A percentile compares a stretch with the other conserved stretches of the same genome.
Conservation (phyloP, 2,888 invertebrate species). For the Orthosia gracilis region DNA sequence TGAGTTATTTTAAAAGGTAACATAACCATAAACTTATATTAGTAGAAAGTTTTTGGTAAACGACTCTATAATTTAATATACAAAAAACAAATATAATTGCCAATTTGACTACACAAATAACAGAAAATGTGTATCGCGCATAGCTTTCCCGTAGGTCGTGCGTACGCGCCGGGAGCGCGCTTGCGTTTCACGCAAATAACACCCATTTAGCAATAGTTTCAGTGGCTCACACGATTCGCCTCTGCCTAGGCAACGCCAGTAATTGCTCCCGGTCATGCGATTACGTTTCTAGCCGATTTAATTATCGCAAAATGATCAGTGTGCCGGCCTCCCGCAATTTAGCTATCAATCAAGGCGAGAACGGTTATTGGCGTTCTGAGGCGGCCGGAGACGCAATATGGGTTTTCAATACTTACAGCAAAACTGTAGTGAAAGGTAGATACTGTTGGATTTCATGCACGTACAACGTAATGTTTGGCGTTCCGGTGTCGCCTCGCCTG, state of each 20-base stretch:
- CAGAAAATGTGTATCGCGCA: slow-evolving; percentile 22
- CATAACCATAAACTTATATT: not conserved
- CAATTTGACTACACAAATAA: slow-evolving; percentile 1
- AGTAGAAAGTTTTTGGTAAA: not conserved
- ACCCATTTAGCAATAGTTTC: slow-evolving; percentile 84
- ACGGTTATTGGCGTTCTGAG: slow-evolving; percentile 78
- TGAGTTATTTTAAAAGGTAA: slow-evolving; percentile 11
- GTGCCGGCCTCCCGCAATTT: slow-evolving; percentile 89
- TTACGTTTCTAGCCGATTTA: slow-evolving; percentile 90
- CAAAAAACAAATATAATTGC: slow-evolving; percentile 1
- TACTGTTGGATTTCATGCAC: slow-evolving; percentile 65
- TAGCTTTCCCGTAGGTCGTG: slow-evolving; percentile 56
- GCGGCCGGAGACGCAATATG: slow-evolving; percentile 74
- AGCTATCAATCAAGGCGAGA: slow-evolving; percentile 89
- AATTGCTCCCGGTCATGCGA: slow-evolving; percentile 91
- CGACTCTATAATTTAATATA: not conserved
- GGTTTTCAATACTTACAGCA: slow-evolving; percentile 79
- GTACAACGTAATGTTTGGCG: slow-evolving; percentile 59
- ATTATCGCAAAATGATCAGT: slow-evolving; percentile 90
- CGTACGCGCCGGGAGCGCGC: slow-evolving; percentile 79
- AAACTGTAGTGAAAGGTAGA: slow-evolving; percentile 81
- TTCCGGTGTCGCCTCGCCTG: slow-evolving; percentile 47
- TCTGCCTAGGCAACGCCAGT: slow-evolving; percentile 87
- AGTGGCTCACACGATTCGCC: slow-evolving; percentile 87
- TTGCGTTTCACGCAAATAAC: slow-evolving; percentile 87